Percentiles rank a stretch among this genome's conserved stretches.
Evolutionary conservation across 2,797 vertebrate species (phyloP).

Genomic region (Eupleurogrammus muticus): DNA sequence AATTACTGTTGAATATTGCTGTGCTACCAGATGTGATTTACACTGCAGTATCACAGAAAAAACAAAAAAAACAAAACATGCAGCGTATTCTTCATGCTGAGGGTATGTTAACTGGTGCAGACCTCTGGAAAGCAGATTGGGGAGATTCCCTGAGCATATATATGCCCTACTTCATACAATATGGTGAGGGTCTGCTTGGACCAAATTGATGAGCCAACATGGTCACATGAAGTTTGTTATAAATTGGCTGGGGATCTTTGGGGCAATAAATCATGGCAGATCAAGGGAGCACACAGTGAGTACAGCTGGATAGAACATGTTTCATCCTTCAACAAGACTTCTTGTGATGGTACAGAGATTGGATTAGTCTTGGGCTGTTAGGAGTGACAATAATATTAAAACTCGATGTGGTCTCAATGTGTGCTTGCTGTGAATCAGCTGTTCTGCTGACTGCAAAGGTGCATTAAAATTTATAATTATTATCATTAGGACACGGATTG

Average conservation of each 20-base stretch:
- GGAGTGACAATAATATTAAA: constrained; percentile 8
- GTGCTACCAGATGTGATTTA: constrained; percentile 62
- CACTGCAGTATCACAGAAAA: constrained; percentile 44
- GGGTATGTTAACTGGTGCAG: constrained; percentile 61
- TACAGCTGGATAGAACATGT: constrained; percentile 35
- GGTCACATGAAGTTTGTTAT: constrained; percentile 45
- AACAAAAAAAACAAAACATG: neutral
- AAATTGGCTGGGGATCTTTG: constrained; percentile 54
- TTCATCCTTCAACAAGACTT: constrained; percentile 43
- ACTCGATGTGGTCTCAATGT: constrained; percentile 11
- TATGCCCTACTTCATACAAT: constrained; percentile 62
- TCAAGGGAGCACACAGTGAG: constrained; percentile 25
- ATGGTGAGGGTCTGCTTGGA: constrained; percentile 56
- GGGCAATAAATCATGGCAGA: constrained; percentile 46
- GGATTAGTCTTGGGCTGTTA: constrained; percentile 37
- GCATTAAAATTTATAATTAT: too few species aligned
- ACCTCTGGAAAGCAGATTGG: constrained; percentile 58
- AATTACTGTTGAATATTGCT: constrained; percentile 60
- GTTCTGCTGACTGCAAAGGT: neutral
- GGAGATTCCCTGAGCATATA: constrained; percentile 60
- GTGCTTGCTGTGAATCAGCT: neutral
- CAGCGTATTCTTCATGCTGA: constrained; percentile 60
- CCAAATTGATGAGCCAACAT: constrained; percentile 44
- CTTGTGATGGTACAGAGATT: constrained; percentile 27
- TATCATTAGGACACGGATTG: neutral